phyloP scores from a whole-genome alignment of 35 echinoderm and acorn worm genomes.

The Patiria miniata region DNA sequence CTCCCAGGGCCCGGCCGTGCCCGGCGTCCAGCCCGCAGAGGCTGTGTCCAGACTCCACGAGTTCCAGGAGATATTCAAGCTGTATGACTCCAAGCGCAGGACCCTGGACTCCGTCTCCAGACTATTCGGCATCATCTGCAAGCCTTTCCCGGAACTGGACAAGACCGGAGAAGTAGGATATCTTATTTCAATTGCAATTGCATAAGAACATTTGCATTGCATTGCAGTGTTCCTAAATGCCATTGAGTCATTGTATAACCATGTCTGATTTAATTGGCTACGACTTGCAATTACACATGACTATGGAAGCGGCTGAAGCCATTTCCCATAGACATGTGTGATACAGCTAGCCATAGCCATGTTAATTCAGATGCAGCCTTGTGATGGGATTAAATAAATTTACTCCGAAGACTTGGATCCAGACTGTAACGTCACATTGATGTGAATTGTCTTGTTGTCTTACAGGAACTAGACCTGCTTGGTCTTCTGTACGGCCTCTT shows the following conservation, averaged over 20 bases:
- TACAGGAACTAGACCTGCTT: conserved; percentile 94
- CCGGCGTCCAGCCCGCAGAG: conserved; percentile 93
- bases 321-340: no score
- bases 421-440: no score
- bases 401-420: no score
- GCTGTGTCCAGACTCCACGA: conserved; percentile 90
- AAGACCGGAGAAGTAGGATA: conserved; percentile 91
- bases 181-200: neutral
- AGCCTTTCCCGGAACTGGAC: conserved; percentile 95
- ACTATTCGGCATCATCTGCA: conserved; percentile 94
- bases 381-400: no score
- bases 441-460: conserved; percentile 4
- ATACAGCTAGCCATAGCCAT: no score
- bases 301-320: no score
- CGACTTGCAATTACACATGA: no score
- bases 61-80: conserved; percentile 97
- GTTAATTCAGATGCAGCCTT: no score
- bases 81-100: conserved; percentile 90
- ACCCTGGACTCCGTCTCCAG: conserved; percentile 94
- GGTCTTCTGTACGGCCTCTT: conserved; percentile 93
- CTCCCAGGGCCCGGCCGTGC: conserved; percentile 93
- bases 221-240: no score
- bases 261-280: no score
- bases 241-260: no score
- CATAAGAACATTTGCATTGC: no score